Evolutionary conservation across 2,113 vertebrate species (phyloP).

Genomic region (Nesospiza acunhae): DNA sequence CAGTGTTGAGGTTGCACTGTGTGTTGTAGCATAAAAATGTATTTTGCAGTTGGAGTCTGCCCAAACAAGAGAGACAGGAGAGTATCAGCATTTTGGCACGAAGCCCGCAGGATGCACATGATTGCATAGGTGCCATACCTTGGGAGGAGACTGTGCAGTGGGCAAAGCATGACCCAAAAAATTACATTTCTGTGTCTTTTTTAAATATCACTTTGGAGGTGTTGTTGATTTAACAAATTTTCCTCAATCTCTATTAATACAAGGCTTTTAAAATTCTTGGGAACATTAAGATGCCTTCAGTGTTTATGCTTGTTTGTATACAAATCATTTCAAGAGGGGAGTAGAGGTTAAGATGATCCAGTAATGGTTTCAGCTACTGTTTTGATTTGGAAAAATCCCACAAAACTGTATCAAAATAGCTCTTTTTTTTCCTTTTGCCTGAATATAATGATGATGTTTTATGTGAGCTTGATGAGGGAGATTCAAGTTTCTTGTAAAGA

Average conservation of each 20-base stretch:
- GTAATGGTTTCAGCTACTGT: background rate
- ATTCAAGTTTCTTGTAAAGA: background rate
- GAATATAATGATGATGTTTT: background rate
- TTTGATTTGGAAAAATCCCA: background rate
- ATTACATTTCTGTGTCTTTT: background rate
- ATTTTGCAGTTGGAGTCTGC: background rate
- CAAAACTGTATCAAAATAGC: background rate
- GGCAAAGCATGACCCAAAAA: background rate
- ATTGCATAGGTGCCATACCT: rapidly evolving
- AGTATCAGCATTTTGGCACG: background rate
- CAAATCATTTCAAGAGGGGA: background rate
- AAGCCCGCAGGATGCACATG: background rate
- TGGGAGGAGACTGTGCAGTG: background rate
- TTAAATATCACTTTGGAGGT: background rate
- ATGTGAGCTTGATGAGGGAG: background rate
- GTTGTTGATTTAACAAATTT: background rate
- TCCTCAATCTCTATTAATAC: background rate
- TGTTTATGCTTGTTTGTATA: background rate
- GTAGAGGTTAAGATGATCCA: background rate
- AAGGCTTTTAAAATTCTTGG: background rate
- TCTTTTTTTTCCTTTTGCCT: background rate
- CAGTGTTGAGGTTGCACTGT: background rate
- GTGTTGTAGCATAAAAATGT: background rate
- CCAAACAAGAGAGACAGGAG: background rate
- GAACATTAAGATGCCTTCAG: background rate